These are phyloP conservation scores for Dryobates pubescens DNA, from an alignment of 2,797 vertebrate species.

Conservation along the genomic window DNA sequence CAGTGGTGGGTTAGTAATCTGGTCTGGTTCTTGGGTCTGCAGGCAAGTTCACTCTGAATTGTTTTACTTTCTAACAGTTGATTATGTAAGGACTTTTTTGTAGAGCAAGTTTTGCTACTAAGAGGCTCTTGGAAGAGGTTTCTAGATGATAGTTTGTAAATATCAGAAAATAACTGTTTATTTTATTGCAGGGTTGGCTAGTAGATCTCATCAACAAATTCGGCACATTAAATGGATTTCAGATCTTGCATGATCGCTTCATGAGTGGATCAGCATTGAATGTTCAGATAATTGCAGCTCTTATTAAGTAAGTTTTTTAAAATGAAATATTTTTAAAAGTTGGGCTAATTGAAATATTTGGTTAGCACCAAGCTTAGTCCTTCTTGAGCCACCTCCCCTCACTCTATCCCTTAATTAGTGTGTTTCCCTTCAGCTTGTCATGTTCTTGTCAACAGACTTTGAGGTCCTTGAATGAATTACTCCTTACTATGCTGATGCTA, in stretches of 20 bases:
- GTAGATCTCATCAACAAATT: conserved; percentile 99
- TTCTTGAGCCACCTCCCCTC: background rate
- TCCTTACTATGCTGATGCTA: background rate
- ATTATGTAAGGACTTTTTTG: background rate
- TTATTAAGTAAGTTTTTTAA: conserved; percentile 92
- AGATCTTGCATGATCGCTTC: conserved; percentile 99
- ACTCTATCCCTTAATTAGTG: background rate
- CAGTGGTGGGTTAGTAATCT: background rate
- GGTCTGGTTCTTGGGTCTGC: background rate
- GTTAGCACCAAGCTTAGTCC: background rate
- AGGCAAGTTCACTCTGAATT: background rate
- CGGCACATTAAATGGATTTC: conserved; percentile 99
- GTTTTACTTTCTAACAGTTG: background rate
- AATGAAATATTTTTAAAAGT: background rate
- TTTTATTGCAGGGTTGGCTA: conserved; percentile 92
- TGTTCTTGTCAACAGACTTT: background rate
- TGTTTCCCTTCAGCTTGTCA: background rate
- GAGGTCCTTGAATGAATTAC: background rate
- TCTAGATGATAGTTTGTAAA: background rate
- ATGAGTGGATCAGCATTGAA: conserved; percentile 98
- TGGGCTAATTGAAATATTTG: background rate
- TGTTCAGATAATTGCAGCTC: conserved; percentile 99
- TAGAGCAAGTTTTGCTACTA: background rate
- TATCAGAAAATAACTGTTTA: conserved; percentile 34
- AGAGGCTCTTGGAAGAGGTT: background rate